These are phyloP conservation scores for Pedionomus torquatus DNA, from an alignment of 2,113 vertebrate genomes.

Conservation along the genomic window DNA sequence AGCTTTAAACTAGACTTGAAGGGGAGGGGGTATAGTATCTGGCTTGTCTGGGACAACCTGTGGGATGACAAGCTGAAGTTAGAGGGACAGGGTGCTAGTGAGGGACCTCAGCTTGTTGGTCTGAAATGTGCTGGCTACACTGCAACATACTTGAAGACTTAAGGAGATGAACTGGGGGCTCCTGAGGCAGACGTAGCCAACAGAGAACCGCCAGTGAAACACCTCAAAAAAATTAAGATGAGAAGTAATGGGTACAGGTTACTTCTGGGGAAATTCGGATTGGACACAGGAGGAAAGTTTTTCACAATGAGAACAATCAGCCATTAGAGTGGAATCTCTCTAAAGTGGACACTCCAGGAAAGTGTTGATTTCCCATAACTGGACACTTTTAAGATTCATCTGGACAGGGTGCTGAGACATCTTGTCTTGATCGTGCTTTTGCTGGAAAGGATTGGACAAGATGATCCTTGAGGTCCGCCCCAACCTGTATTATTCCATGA, in stretches of 20 bases:
- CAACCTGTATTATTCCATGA: neutral
- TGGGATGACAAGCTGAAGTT: neutral
- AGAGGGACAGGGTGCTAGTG: neutral
- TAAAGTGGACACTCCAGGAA: no score
- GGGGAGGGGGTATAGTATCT: neutral
- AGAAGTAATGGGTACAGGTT: neutral
- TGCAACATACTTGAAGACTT: neutral
- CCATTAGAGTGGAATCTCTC: neutral
- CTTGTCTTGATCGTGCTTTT: neutral
- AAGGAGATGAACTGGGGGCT: neutral
- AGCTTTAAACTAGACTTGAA: neutral
- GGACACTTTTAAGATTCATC: neutral
- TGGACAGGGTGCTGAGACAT: neutral
- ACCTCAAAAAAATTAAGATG: neutral
- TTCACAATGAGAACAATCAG: neutral
- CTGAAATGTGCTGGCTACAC: neutral
- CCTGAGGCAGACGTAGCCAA: neutral
- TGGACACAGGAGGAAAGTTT: neutral
- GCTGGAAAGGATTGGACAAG: neutral
- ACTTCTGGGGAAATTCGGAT: neutral
- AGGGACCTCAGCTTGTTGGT: neutral
- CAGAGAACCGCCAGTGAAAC: neutral
- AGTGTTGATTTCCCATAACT: neutral
- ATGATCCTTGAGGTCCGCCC: neutral
- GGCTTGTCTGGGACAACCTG: neutral